Evolutionary conservation across 2,888 invertebrate species (phyloP), one percentile per base, ranked within the genome.

Genomic region (Cataglyphis livida): DNA sequence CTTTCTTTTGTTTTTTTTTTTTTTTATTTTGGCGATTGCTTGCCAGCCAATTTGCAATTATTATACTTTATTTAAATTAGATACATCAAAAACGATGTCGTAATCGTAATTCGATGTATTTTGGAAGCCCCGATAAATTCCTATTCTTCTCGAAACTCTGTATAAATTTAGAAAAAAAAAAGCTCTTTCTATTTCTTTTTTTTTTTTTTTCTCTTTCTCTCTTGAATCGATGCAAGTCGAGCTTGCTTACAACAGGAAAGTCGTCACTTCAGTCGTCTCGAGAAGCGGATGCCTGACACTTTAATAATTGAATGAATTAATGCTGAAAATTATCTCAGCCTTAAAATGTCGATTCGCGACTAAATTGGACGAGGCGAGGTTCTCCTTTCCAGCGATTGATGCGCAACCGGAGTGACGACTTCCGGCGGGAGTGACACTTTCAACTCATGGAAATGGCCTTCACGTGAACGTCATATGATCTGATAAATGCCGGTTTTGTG

Each of bases 401-500:
- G 78, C 18, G 32, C 71, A 79, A 41, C 9, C 71, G 35, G 25
- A 79, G 71, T 79, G 78, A 79, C 78, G 78, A 79, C 44, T 79
- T 79, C 78, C 71, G 59, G 38, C 78, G 15, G 35, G 59, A 79
- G 25, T 71, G 71, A 59, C 78, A 79, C 78, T 79, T 71, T 4
- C 18, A 71, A 59, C 71, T 21, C 21, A 79, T 32, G 78, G 71
- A 79, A 79, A 71, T 48, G 71, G 78, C 44, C 78, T 79, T 79
- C 44, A 44, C 71, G 18, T 32, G 44, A 70, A 68, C 18, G 35
- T 66, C 32, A 32, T n/a, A 70, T 32, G 12, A 61, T 59, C 59
- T 71, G 59, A 70, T 78, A 71, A 71, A 71, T 12, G 59, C 25
- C 21, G 18, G 21, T 41, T 41, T 65, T 3, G 21, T 48, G 18